These are phyloP conservation scores for Spisula subtruncata DNA, from an alignment of 2,888 invertebrate genomes.

Conservation along the genomic window DNA sequence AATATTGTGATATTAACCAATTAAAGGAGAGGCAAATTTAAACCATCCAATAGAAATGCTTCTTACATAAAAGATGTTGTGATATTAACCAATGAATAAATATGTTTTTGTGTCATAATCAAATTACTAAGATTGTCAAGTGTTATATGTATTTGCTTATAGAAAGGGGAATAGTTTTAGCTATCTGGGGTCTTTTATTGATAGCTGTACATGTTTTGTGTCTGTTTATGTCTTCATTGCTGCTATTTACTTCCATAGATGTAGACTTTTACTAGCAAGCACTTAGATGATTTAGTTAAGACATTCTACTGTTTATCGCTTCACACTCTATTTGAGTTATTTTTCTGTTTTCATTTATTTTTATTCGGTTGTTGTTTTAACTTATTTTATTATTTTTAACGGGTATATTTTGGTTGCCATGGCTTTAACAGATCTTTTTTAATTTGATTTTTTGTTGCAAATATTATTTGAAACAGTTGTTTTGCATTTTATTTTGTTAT, in stretches of 20 bases:
- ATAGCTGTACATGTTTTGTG: neutral
- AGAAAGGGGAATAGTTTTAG: neutral
- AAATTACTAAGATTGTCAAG: neutral
- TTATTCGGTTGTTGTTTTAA: neutral
- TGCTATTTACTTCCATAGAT: no score
- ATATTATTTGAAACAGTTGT: no score
- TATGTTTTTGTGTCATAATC: neutral
- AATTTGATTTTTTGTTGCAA: neutral
- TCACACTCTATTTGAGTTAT: neutral
- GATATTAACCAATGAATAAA: conserved; percentile 24
- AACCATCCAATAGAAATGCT: conserved; percentile 19
- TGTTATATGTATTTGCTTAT: neutral
- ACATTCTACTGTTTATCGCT: no score
- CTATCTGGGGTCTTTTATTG: neutral
- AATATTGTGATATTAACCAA: conserved; percentile 17
- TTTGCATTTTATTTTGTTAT: no score
- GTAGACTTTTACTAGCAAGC: no score
- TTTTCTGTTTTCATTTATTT: neutral
- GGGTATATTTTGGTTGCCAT: conserved; percentile 5
- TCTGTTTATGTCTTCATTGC: no score
- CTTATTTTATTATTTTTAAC: neutral
- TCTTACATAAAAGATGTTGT: conserved; percentile 1
- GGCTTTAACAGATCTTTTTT: neutral
- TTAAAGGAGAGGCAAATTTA: neutral
- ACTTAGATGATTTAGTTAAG: no score